A percentile compares a stretch with the other conserved stretches of the same genome.
phyloP scores from a whole-genome alignment of 2,888 invertebrate genomes.

The Apodemia zela region DNA sequence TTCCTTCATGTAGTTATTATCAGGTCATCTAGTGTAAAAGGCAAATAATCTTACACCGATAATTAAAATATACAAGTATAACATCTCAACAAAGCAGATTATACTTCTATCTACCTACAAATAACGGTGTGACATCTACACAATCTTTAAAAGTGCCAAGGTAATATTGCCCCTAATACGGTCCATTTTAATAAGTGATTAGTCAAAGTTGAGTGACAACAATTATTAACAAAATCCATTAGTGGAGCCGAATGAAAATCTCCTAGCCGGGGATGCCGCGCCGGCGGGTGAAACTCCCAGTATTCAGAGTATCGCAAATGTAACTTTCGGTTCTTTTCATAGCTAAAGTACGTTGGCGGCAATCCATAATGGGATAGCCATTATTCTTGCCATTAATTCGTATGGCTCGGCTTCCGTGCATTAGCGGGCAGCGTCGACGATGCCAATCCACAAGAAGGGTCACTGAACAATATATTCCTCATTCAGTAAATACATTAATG shows the following conservation, averaged over 20 bases:
- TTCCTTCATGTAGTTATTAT: too few relatives aligned
- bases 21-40: too few relatives aligned
- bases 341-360: conserved; percentile 81
- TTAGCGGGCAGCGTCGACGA: conserved; percentile 69
- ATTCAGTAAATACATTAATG: conserved; percentile 27
- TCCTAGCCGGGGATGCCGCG: conserved; percentile 47
- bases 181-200: conserved; percentile 18
- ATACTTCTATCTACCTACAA: neutral
- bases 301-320: conserved; percentile 81
- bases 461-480: conserved; percentile 40
- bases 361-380: conserved; percentile 81
- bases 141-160: neutral
- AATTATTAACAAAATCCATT: conserved; percentile 24
- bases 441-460: conserved; percentile 69
- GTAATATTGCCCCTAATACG: neutral
- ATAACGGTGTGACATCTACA: neutral
- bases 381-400: conserved; percentile 81
- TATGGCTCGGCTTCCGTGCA: conserved; percentile 78
- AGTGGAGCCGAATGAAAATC: conserved; percentile 43
- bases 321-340: conserved; percentile 81
- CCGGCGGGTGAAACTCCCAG: conserved; percentile 61
- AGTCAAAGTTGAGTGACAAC: conserved; percentile 20
- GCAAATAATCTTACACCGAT: too few relatives aligned
- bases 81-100: too few relatives aligned
- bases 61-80: too few relatives aligned